Percentiles rank a stretch among this genome's conserved stretches.
phyloP scores from a whole-genome alignment of 1,140 invertebrate species.

The Plutomurus gul region DNA sequence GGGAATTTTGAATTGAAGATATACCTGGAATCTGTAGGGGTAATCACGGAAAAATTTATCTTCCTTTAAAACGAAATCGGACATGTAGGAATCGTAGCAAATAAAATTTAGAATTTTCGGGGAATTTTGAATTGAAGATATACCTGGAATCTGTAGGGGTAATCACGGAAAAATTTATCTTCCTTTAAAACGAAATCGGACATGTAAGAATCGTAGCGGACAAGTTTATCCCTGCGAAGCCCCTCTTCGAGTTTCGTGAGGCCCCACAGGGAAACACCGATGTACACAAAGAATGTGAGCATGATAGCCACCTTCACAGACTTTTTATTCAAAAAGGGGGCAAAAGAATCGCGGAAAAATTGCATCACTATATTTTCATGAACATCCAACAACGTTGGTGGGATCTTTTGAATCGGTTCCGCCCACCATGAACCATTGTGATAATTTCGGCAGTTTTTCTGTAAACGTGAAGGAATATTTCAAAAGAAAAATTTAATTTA shows the following conservation, averaged over 20 bases:
- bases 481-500: background rate
- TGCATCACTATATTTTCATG: constrained; percentile 82
- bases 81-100: too few species aligned
- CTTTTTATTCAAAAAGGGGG: constrained; percentile 73
- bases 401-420: background rate
- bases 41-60: constrained; percentile 87
- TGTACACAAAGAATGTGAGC: constrained; percentile 71
- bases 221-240: constrained; percentile 79
- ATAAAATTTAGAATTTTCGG: background rate
- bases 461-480: constrained; percentile 60
- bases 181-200: constrained; percentile 86
- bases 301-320: constrained; percentile 70
- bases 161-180: constrained; percentile 85
- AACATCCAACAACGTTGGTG: constrained; percentile 68
- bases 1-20: background rate
- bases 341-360: constrained; percentile 82
- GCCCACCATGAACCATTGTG: background rate
- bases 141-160: constrained; percentile 85
- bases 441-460: constrained; percentile 63
- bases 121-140: background rate
- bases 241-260: constrained; percentile 86
- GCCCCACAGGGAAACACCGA: constrained; percentile 83
- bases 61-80: constrained; percentile 84
- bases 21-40: constrained; percentile 83
- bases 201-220: constrained; percentile 85